Base-by-base conservation (phyloP, 1,140 invertebrate species). In the Pseudoatta argentina region DNA sequence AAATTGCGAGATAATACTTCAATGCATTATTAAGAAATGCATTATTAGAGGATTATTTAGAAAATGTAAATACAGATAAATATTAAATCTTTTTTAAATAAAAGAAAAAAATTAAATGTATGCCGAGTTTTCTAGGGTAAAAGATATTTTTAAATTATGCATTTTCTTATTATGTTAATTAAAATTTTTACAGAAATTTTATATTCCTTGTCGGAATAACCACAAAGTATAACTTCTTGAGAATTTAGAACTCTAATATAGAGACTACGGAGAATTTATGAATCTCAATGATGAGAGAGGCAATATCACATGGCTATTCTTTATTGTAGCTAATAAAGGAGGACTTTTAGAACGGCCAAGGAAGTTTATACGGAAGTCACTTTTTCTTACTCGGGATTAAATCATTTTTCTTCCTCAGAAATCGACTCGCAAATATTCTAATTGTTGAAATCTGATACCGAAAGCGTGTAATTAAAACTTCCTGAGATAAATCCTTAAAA, bases 171-270 rank as follows among this genome's bases (percentile, higher is more conserved):
- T 86, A 86, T 79, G 55, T 63, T 88, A 86, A 91, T 91, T 86
- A 90, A 88, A 88, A 77, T 75, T 69, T 86, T 88, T 55, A 30
- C 27, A 44, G 51, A 21, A 78, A 83, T 87, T n/a, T 48, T n/a
- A 63, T 63, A 87, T 81, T 57, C 69, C 72, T 66, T n/a, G 59
- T 18, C 12, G 27, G 57, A 86, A 61, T 51, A 59, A 27, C 55
- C 67, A 63, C 75, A 7, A 69, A 88, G 83, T 89, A 44, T 44
- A 87, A 86, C 83, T 88, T 85, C 87, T 89, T 44, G 88, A 89
- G 77, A 92, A 92, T 92, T 92, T 92, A 89, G 86, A 73, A 82
- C 79, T 89, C 83, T 90, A 89, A 92, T 92, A 92, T 89, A 90
- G 67, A 30, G 64, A 44, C 51, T 66, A 59, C 69, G 27, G 66